A percentile compares a stretch with the other conserved stretches of the same genome.
phyloP scores from a whole-genome alignment of 64 coral and sea anemone species.

The Exaiptasia diaphana region DNA sequence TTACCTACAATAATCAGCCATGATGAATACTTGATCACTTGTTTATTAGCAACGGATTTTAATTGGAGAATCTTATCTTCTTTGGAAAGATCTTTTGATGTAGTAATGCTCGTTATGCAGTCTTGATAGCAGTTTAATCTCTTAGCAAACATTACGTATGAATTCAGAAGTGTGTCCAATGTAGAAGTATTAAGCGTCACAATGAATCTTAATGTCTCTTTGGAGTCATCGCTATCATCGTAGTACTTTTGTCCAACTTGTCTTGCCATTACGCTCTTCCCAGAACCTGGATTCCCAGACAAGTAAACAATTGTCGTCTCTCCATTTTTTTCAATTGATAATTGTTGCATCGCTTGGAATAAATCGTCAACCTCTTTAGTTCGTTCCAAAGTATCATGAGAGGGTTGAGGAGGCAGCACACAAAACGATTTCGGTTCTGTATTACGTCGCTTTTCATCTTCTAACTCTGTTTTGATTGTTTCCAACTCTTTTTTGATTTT shows the following conservation, averaged over 20 bases:
- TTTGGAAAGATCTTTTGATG: slow-evolving; percentile 3
- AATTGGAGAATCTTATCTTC: slow-evolving; percentile 20
- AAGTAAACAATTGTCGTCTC: slow-evolving; percentile 8
- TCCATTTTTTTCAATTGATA: background rate
- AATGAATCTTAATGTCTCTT: slow-evolving; percentile 1
- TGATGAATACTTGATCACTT: background rate
- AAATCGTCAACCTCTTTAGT: background rate
- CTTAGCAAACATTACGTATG: slow-evolving; percentile 29
- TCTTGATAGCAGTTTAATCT: slow-evolving; percentile 20
- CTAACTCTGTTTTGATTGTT: background rate
- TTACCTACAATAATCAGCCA: slow-evolving; percentile 20
- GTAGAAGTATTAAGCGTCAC: slow-evolving; percentile 8
- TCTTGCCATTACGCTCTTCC: background rate
- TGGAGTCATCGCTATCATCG: background rate
- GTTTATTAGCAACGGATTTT: background rate
- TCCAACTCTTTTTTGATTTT: slow-evolving; percentile 14
- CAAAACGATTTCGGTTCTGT: slow-evolving; percentile 13
- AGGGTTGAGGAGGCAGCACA: slow-evolving; percentile 30
- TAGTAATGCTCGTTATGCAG: background rate
- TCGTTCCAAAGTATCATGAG: slow-evolving; percentile 9
- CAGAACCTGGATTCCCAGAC: slow-evolving; percentile 6
- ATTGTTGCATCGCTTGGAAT: background rate
- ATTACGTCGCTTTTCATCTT: slow-evolving; percentile 7
- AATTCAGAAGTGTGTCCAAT: slow-evolving; percentile 6
- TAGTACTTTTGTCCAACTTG: slow-evolving; percentile 23